These are phyloP conservation scores for Protonemura montana DNA, from an alignment of 2,888 invertebrate genomes.

Conservation along the genomic window DNA sequence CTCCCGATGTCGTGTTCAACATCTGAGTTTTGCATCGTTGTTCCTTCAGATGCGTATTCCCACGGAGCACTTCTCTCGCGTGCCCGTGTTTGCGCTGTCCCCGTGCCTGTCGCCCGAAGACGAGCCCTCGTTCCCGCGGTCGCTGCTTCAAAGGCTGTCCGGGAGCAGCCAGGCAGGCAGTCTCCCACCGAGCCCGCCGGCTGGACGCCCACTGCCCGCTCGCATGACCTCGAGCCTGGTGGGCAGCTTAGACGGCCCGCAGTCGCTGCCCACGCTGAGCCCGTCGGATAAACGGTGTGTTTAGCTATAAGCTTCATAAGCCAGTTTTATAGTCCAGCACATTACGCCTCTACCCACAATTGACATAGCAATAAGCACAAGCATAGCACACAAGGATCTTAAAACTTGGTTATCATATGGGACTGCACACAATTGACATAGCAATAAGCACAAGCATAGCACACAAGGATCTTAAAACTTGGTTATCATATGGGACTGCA, in stretches of 20 bases:
- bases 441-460: too few species aligned
- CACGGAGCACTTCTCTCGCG: conserved; percentile 93
- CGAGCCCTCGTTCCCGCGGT: conserved; percentile 72
- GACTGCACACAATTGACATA: too few species aligned
- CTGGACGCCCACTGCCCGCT: conserved; percentile 52
- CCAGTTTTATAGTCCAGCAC: too few species aligned
- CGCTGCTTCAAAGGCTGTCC: conserved; percentile 69
- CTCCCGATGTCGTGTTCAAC: too few species aligned
- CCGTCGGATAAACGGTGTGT: conserved; percentile 62
- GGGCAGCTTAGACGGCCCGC: conserved; percentile 68
- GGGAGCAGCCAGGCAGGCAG: conserved; percentile 58
- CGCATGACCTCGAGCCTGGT: conserved; percentile 59
- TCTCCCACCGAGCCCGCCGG: conserved; percentile 61
- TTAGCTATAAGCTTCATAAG: too few species aligned
- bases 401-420: too few species aligned
- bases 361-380: too few species aligned
- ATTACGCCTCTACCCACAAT: too few species aligned
- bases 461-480: too few species aligned
- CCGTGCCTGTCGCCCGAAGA: conserved; percentile 83
- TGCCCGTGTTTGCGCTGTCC: conserved; percentile 90
- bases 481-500: too few species aligned
- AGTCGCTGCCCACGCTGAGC: conserved; percentile 61
- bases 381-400: too few species aligned
- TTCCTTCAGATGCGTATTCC: conserved; percentile 87
- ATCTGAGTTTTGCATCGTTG: too few species aligned